Conservation (phyloP, 2,113 vertebrate species). For the Xiphophorus couchianus region DNA sequence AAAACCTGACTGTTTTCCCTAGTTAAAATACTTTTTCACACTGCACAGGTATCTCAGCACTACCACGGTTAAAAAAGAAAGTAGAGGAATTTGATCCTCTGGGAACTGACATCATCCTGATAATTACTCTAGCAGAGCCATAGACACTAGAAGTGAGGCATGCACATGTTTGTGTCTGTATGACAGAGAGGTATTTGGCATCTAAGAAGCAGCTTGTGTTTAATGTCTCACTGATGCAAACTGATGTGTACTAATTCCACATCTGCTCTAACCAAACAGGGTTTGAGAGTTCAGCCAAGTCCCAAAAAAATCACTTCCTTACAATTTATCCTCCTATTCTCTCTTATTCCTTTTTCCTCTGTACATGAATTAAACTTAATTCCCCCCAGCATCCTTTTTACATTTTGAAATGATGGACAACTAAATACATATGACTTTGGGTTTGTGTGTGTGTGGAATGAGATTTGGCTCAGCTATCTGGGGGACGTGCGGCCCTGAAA, state of each 20-base stretch:
- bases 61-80: constrained; percentile 11
- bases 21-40: constrained; percentile 7
- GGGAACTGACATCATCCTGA: constrained; percentile 61
- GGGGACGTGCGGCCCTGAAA: constrained; percentile 65
- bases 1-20: constrained; percentile 14
- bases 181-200: constrained; percentile 61
- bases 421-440: constrained; percentile 54
- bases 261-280: constrained; percentile 77
- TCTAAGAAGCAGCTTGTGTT: constrained; percentile 66
- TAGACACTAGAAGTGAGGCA: constrained; percentile 42
- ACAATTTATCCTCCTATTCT: constrained; percentile 28
- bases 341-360: neutral
- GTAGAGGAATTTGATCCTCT: constrained; percentile 22
- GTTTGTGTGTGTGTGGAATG: constrained; percentile 24
- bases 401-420: constrained; percentile 56
- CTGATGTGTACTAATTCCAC: constrained; percentile 79
- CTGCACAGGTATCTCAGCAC: constrained; percentile 2
- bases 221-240: constrained; percentile 74
- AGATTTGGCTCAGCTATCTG: constrained; percentile 64
- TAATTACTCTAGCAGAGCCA: constrained; percentile 51
- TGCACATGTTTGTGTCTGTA: constrained; percentile 48
- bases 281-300: constrained; percentile 71
- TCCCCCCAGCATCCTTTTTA: constrained; percentile 41
- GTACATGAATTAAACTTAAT: constrained; percentile 25
- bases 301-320: constrained; percentile 46